Conservation (phyloP, 2,113 vertebrate genomes). For the Cynopterus brachyotis region DNA sequence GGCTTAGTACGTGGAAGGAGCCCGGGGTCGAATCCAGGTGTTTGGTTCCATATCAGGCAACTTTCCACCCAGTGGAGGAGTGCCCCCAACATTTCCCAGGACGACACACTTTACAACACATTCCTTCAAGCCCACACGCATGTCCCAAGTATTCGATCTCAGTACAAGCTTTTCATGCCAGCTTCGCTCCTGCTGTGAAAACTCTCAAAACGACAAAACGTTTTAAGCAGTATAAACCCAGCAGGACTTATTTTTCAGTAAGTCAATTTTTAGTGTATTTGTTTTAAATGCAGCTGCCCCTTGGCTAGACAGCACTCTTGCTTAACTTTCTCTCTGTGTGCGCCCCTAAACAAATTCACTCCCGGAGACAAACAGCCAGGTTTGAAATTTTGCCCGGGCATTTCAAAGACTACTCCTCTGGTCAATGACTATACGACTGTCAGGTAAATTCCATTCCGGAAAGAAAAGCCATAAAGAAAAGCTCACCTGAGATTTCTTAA, state of each 20-base stretch:
- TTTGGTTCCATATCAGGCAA: constrained; percentile 29
- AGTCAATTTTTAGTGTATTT: not conserved
- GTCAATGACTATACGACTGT: not conserved
- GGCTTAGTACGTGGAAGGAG: not conserved
- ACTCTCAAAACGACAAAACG: constrained; percentile 30
- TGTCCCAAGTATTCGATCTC: not conserved
- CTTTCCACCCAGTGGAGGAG: constrained; percentile 33
- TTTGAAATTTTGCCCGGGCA: constrained; percentile 10
- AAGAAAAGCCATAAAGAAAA: constrained; percentile 44
- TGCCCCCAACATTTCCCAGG: not conserved
- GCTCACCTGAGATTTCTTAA: constrained; percentile 19
- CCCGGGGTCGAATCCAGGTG: constrained; percentile 37
- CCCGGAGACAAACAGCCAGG: not conserved
- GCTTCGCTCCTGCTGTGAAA: not conserved
- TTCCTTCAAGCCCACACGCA: not conserved
- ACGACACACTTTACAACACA: constrained; percentile 13
- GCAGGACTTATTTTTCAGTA: not conserved
- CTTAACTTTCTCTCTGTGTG: constrained; percentile 19
- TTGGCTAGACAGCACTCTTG: not conserved
- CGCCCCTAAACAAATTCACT: constrained; percentile 33
- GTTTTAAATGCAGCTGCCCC: not conserved
- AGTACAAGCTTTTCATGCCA: not conserved
- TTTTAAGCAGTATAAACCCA: not conserved
- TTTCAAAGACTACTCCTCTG: not conserved
- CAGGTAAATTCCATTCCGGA: not conserved